Conservation (phyloP, 64 coral and sea anemone genomes). For the Stichodactyla helianthus region DNA sequence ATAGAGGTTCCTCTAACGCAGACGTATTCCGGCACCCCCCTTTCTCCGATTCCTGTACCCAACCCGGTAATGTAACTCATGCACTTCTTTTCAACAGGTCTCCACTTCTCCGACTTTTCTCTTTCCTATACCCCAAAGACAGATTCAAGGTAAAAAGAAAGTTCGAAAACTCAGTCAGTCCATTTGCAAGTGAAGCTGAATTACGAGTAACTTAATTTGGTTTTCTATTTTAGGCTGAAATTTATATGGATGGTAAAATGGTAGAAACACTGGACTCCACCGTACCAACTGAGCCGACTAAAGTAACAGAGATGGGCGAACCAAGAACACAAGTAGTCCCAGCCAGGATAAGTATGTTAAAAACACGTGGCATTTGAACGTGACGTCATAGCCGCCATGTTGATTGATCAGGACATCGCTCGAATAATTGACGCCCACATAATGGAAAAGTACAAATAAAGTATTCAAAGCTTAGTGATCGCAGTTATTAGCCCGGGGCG, state of each 20-base stretch:
- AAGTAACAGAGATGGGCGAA: constrained; percentile 8
- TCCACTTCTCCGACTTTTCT: constrained; percentile 83
- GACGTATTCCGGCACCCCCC: too few relatives aligned
- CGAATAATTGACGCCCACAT: too few relatives aligned
- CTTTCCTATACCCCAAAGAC: constrained; percentile 91
- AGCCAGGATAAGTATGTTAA: constrained; percentile 59
- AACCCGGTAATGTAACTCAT: too few relatives aligned
- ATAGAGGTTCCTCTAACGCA: too few relatives aligned
- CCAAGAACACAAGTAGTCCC: constrained; percentile 21
- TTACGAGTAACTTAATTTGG: background rate
- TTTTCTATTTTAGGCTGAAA: constrained; percentile 41
- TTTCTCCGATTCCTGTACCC: background rate
- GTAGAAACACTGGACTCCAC: constrained; percentile 40
- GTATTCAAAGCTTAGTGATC: too few relatives aligned
- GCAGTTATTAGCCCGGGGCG: too few relatives aligned
- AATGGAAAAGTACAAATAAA: too few relatives aligned
- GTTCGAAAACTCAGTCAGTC: background rate
- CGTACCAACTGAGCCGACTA: background rate
- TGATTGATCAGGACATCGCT: background rate
- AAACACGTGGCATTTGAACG: background rate
- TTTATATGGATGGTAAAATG: constrained; percentile 66
- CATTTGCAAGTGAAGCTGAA: too few relatives aligned
- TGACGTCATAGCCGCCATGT: background rate
- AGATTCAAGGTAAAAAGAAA: constrained; percentile 68
- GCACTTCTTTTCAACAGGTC: constrained; percentile 27